A percentile compares a stretch with the other conserved stretches of the same genome.
Evolutionary conservation across 1,140 invertebrate genomes (phyloP).

Genomic region (Tenebrio molitor): DNA sequence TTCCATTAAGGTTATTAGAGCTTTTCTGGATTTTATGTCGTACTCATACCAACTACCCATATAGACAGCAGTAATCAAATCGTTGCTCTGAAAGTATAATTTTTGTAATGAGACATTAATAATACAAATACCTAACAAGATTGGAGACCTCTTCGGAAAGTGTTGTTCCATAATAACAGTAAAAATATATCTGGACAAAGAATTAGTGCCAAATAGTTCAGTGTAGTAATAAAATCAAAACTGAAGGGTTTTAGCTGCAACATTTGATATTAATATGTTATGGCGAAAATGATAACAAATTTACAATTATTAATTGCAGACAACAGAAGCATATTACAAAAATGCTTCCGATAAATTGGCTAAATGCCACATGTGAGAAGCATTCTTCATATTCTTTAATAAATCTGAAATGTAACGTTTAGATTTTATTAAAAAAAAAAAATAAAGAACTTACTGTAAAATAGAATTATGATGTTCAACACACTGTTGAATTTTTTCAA

Average conservation of each 20-base stretch:
- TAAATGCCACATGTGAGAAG: not conserved
- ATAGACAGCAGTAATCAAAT: slow-evolving; percentile 36
- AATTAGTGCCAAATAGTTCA: not conserved
- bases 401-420: not conserved
- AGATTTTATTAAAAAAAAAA: not conserved
- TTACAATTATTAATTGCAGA: not conserved
- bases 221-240: slow-evolving; percentile 4
- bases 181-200: slow-evolving; percentile 32
- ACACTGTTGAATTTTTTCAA: not conserved
- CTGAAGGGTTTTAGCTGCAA: slow-evolving; percentile 11
- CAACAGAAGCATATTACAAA: slow-evolving; percentile 1
- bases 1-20: slow-evolving; percentile 50
- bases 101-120: not conserved
- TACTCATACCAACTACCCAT: slow-evolving; percentile 45
- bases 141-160: slow-evolving; percentile 44
- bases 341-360: not conserved
- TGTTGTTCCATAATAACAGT: slow-evolving; percentile 56
- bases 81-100: slow-evolving; percentile 46
- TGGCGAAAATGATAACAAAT: not conserved
- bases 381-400: slow-evolving; percentile 1
- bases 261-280: slow-evolving; percentile 12
- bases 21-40: slow-evolving; percentile 49
- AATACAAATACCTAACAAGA: not conserved
- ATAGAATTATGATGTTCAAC: slow-evolving; percentile 6
- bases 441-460: slow-evolving; percentile 1